Evolutionary conservation across 2,797 vertebrate genomes (phyloP).

Genomic region (Rhinatrema bivittatum): DNA sequence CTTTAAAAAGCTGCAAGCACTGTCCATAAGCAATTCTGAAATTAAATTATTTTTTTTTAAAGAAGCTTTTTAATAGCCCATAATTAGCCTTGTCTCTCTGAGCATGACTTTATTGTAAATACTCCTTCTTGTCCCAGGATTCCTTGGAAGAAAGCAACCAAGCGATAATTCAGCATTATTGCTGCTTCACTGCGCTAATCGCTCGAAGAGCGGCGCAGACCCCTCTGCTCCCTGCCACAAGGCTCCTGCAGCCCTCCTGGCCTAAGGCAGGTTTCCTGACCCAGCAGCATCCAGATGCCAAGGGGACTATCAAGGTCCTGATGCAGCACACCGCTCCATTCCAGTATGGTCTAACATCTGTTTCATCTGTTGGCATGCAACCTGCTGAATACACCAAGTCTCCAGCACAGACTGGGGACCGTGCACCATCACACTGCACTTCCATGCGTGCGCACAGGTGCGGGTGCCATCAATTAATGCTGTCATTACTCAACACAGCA

Average conservation of each 20-base stretch:
- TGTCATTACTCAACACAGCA: neutral
- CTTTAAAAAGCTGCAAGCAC: constrained; percentile 29
- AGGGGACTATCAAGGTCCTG: constrained; percentile 73
- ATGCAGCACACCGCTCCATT: constrained; percentile 80
- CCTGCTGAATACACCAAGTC: constrained; percentile 39
- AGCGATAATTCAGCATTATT: constrained; percentile 85
- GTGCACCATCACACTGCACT: neutral
- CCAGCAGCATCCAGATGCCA: constrained; percentile 93
- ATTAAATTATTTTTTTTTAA: constrained; percentile 41
- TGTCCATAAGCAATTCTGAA: constrained; percentile 33
- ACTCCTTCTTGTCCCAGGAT: constrained; percentile 72
- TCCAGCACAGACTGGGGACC: constrained; percentile 1
- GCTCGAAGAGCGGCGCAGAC: constrained; percentile 79
- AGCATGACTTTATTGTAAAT: constrained; percentile 60
- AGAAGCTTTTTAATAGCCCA: constrained; percentile 39
- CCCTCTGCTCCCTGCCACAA: constrained; percentile 75
- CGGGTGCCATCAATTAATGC: constrained; percentile 16
- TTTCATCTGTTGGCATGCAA: constrained; percentile 87
- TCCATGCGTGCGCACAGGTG: neutral
- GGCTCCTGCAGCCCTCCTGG: constrained; percentile 81
- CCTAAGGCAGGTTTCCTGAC: constrained; percentile 77
- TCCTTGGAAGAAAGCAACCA: constrained; percentile 73
- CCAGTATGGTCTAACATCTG: constrained; percentile 96
- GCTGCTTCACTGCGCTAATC: constrained; percentile 80
- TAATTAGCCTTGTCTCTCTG: constrained; percentile 58